Conservation (phyloP, 2,888 invertebrate species). For the Sialis fuliginosa region DNA sequence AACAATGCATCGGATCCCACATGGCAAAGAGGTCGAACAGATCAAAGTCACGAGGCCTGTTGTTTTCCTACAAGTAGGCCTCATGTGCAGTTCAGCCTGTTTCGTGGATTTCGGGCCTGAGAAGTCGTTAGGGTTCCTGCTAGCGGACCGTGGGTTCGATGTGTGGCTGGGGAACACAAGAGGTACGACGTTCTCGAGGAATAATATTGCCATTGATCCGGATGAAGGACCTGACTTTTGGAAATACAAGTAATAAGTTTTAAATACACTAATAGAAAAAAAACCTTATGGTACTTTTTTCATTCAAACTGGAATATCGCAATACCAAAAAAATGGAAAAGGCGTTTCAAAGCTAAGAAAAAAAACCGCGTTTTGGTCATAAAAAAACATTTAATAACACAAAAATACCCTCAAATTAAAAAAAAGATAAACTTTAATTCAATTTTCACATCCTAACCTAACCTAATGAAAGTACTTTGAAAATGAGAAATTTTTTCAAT, state of each 20-base stretch:
- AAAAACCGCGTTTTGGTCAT: too few species aligned
- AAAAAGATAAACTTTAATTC: too few species aligned
- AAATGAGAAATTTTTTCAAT: too few species aligned
- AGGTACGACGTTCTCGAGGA: slow-evolving; percentile 48
- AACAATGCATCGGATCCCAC: not conserved
- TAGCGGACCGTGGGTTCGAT: slow-evolving; percentile 51
- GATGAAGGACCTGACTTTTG: slow-evolving; percentile 33
- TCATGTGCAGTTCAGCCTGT: slow-evolving; percentile 53
- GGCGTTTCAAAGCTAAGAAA: too few species aligned
- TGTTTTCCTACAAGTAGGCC: slow-evolving; percentile 50
- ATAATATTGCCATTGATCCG: slow-evolving; percentile 30
- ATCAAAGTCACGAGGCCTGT: slow-evolving; percentile 21
- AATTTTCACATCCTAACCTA: too few species aligned
- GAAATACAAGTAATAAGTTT: slow-evolving; percentile 29
- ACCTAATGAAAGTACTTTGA: too few species aligned
- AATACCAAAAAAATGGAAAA: too few species aligned
- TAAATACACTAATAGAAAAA: too few species aligned
- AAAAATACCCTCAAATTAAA: too few species aligned
- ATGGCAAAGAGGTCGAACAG: not conserved
- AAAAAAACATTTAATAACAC: too few species aligned
- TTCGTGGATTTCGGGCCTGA: slow-evolving; percentile 57
- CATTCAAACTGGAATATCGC: too few species aligned
- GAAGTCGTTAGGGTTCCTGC: slow-evolving; percentile 33
- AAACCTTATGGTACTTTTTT: too few species aligned
- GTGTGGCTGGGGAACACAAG: slow-evolving; percentile 75